Evolutionary conservation across 2,888 invertebrate genomes (phyloP).

Genomic region (Ornithoptera alexandrae): DNA sequence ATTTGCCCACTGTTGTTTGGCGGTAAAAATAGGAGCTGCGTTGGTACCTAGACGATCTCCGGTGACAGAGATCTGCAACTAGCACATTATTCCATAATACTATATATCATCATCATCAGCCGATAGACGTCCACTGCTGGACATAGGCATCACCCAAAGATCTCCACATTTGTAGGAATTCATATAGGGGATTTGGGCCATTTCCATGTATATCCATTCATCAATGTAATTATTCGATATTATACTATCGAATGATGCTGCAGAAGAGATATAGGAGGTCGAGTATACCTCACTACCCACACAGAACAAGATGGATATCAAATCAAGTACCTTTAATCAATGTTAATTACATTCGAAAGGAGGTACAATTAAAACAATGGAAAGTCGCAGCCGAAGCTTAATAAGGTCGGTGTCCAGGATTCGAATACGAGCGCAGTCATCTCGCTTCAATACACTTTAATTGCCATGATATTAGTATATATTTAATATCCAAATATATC

Average conservation of each 20-base stretch:
- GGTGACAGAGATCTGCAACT: too few relatives aligned
- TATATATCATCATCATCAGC: too few relatives aligned
- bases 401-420: not conserved
- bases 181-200: not conserved
- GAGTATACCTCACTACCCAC: not conserved
- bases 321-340: conserved; percentile 13
- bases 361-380: conserved; percentile 14
- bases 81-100: too few relatives aligned
- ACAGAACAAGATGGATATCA: conserved; percentile 9
- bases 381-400: not conserved
- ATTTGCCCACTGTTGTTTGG: too few relatives aligned
- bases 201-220: not conserved
- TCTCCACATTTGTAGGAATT: too few relatives aligned
- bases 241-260: not conserved
- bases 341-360: conserved; percentile 18
- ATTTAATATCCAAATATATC: too few relatives aligned
- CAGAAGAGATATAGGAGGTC: not conserved
- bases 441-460: not conserved
- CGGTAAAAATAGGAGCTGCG: too few relatives aligned
- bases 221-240: not conserved
- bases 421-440: not conserved
- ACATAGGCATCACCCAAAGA: too few relatives aligned
- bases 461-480: not conserved
- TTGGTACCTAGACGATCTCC: too few relatives aligned
- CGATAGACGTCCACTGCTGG: too few relatives aligned